Evolutionary conservation across 1,140 invertebrate genomes (phyloP).

Genomic region (Aplysia californica): DNA sequence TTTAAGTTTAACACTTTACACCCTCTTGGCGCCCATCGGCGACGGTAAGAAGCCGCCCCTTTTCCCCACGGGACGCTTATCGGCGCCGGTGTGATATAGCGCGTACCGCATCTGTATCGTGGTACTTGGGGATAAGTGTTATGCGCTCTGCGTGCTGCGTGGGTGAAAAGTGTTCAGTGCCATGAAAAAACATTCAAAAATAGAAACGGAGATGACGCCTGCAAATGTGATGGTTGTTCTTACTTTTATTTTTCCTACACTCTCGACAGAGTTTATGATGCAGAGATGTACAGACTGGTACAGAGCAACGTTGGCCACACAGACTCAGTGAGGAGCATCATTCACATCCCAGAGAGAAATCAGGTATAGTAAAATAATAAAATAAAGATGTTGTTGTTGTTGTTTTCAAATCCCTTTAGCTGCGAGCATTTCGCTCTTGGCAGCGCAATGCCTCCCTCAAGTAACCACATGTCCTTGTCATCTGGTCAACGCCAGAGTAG

Average conservation of each 20-base stretch:
- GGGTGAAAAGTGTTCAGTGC: background rate
- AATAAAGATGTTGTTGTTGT: background rate
- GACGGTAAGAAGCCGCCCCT: no score
- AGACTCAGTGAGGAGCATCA: conserved; percentile 61
- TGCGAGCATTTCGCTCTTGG: no score
- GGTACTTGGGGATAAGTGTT: background rate
- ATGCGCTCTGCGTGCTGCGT: background rate
- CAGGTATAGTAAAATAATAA: conserved; percentile 45
- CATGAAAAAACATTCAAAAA: no score
- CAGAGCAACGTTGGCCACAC: conserved; percentile 66
- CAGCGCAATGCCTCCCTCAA: no score
- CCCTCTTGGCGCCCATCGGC: no score
- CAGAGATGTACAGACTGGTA: conserved; percentile 59
- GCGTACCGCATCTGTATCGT: background rate
- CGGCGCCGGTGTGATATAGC: background rate
- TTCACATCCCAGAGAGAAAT: conserved; percentile 65
- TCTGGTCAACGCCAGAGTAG: no score
- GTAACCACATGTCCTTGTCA: no score
- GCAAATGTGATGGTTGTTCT: background rate
- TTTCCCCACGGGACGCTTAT: no score
- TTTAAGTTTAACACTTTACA: no score
- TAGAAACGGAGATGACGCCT: no score
- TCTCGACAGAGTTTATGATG: conserved; percentile 66
- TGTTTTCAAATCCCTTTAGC: background rate
- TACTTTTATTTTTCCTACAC: conserved; percentile 17